Evolutionary conservation across 30 jellyfish, hydroid and myxozoan genomes (phyloP).

Genomic region (Turritopsis dohrnii): DNA sequence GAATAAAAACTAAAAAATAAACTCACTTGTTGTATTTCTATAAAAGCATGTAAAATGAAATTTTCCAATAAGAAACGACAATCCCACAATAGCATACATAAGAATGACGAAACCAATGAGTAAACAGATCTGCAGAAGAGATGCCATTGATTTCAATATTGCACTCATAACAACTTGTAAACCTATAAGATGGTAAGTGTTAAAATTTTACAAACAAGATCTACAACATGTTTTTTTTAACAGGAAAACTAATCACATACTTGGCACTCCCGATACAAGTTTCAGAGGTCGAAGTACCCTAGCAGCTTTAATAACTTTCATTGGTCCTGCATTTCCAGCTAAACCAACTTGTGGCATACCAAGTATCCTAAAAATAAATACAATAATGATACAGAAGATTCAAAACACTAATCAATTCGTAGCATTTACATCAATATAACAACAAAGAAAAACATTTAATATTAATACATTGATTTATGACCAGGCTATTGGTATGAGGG

Average conservation of each 20-base stretch:
- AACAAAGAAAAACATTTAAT: no score
- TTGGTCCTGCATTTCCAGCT: slow-evolving; percentile 67
- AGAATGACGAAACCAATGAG: slow-evolving; percentile 72
- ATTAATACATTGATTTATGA: no score
- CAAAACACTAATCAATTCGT: no score
- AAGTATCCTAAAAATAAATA: slow-evolving; percentile 25
- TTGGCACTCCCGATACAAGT: slow-evolving; percentile 81
- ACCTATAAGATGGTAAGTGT: slow-evolving; percentile 21
- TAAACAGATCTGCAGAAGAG: slow-evolving; percentile 59
- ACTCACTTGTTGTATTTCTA: slow-evolving; percentile 33
- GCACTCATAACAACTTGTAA: slow-evolving; percentile 87
- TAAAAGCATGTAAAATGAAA: slow-evolving; percentile 67
- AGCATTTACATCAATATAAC: no score
- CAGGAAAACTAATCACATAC: slow-evolving; percentile 1
- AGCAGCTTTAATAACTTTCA: slow-evolving; percentile 76
- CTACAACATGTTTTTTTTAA: neutral
- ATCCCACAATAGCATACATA: slow-evolving; percentile 66
- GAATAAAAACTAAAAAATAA: no score
- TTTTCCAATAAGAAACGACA: slow-evolving; percentile 49
- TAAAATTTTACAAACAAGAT: neutral
- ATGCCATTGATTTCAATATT: slow-evolving; percentile 63
- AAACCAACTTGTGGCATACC: slow-evolving; percentile 53
- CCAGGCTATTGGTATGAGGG: no score
- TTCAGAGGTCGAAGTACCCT: slow-evolving; percentile 78
- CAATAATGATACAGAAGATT: neutral